Evolutionary conservation across 2,888 invertebrate genomes (phyloP).

Genomic region (Meandrusa payeni): DNA sequence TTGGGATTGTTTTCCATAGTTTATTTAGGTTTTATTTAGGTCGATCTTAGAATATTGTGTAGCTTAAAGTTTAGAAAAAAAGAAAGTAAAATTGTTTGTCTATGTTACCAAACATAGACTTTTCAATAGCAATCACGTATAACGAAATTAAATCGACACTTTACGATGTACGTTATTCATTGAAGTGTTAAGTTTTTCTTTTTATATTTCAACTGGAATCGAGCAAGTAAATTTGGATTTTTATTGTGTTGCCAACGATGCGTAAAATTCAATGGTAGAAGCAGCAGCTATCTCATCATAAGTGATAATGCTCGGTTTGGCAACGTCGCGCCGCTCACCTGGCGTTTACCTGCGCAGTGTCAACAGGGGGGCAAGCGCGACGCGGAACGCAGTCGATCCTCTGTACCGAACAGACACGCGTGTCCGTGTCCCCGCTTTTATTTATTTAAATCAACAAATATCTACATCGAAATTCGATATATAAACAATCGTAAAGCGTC

Average conservation of each 20-base stretch:
- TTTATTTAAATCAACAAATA: conserved; percentile 41
- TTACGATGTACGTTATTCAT: conserved; percentile 39
- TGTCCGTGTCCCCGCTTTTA: conserved; percentile 54
- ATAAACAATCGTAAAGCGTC: conserved; percentile 2
- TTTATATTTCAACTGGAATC: conserved; percentile 29
- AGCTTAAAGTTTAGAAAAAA: neutral
- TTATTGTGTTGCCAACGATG: conserved; percentile 54
- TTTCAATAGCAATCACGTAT: neutral
- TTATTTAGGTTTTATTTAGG: no score
- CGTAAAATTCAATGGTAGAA: conserved; percentile 50
- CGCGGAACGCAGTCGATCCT: conserved; percentile 64
- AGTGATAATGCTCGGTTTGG: conserved; percentile 77
- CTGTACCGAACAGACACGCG: conserved; percentile 61
- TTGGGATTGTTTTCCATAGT: no score
- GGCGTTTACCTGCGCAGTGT: conserved; percentile 77
- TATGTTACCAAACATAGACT: neutral
- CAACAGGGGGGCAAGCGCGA: conserved; percentile 70
- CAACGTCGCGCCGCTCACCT: conserved; percentile 77
- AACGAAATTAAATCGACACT: conserved; percentile 28
- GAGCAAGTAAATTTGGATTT: conserved; percentile 41
- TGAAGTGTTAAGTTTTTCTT: conserved; percentile 36
- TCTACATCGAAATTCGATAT: conserved; percentile 1
- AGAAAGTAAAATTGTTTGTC: conserved; percentile 14
- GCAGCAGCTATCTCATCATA: conserved; percentile 72
- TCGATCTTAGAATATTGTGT: neutral